Evolutionary conservation across 2,888 invertebrate species (phyloP), one percentile per base, ranked within the genome.

Genomic region (Dasysyrphus albostriatus): DNA sequence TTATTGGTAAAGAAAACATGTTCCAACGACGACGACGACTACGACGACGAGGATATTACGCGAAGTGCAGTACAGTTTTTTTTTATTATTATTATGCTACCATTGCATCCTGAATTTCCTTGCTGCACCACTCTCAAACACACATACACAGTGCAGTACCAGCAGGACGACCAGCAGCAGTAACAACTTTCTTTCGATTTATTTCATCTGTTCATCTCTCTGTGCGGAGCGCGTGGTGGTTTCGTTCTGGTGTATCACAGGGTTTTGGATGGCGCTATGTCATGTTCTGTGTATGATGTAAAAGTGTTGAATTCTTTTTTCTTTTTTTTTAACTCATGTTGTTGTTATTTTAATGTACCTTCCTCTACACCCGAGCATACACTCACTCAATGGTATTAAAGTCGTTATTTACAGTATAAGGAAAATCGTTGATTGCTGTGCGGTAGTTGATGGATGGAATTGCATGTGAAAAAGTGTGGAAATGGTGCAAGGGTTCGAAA

Each of bases 1-100:
- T 84, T 84, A 84, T 84, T 84, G 84, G 84, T 80, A 84, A 84
- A 76, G 84, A 84, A 84, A 84, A 76, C 84, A 84, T 84, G 84
- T 80, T 84, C 84, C 80, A 84, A 72, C 84, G 84, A 84, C 80
- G 74, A 83, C 79, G 70, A 83, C 74, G 65, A 80, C 59, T 10
- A 70, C 80, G 75, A 76, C 80, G 79, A 80, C 83, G 80, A 84
- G 80, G 80, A 84, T 80, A 80, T 80, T 75, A 80, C 80, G 76
- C 84, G 72, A 80, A 84, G 80, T 84, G 84, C 80, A 75, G 76
- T 72, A 72, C 47, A 72, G 75, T 75, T 67, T 32, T 51, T 37
- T 47, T 42, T 65, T 73, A 49, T 78, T 51, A 61, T 70, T 51
- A 12, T 39, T 54, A 73, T 61, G 56, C 14, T 56, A 24, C 56